Evolutionary conservation across 2,113 vertebrate species (phyloP), one percentile per base, ranked within the genome.

Genomic region (Tragelaphus imberbis): DNA sequence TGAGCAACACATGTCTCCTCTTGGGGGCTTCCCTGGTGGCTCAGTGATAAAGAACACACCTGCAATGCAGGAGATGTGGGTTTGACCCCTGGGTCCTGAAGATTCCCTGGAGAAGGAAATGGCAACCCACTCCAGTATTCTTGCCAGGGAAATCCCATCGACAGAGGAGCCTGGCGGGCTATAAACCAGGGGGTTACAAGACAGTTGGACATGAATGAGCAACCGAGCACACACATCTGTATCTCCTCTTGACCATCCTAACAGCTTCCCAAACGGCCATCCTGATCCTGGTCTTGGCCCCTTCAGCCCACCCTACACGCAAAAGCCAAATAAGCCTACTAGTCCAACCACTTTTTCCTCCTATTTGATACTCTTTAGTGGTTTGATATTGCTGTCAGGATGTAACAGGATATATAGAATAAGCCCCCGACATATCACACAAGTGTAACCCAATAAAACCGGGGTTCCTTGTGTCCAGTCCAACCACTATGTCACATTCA

Each of bases 121-220:
- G 36, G 71, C 11, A 75, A 14, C 71, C 71, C 71, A 44, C 71
- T 71, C 10, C 6, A 13, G 21, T 44, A 75, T 14, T 75, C 21
- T 75, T 75, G n/a, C 21, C 71, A 13, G 71, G 11, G 21, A 27
- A 75, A 44, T 40, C 36, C 36, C 71, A 44, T 6, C 36, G 36
- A 44, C 36, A 44, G 71, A 25, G 71, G 21, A 7, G 11, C 36
- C 65, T 75, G 71, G 71, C 1, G 6, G 36, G 71, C 71, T 75
- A 75, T 44, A 44, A 7, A 44, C 71, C 21, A 44, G 25, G 36
- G 71, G 11, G 21, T 44, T 7, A 44, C 71, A 14, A 44, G 36
- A 40, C 36, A 40, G 68, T 25, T 2, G 1, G n/a, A 40, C 36
- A 75, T 0, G 0, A 12, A 11, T 71, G 19, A 13, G 21, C 28